These are phyloP conservation scores for Hydrotaea diabolus DNA, from an alignment of 2,888 invertebrate species.

Conservation along the genomic window DNA sequence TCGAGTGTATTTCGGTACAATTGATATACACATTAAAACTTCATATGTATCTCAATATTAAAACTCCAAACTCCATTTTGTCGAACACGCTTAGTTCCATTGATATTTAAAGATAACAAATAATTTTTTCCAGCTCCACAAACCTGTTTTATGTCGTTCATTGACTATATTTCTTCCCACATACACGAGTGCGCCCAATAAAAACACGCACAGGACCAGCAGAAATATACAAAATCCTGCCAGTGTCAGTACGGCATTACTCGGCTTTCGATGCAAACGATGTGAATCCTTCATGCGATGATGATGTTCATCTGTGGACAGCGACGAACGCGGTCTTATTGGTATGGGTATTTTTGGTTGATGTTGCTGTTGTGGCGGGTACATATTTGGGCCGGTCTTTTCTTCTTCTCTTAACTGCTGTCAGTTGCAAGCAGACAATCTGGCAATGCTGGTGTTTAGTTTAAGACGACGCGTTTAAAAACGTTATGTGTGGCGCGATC, in stretches of 20 bases:
- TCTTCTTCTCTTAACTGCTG: slow-evolving; percentile 37
- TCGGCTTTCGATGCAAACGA: slow-evolving; percentile 67
- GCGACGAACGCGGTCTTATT: slow-evolving; percentile 79
- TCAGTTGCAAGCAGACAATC: slow-evolving; percentile 17
- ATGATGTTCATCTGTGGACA: slow-evolving; percentile 79
- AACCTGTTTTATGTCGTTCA: slow-evolving; percentile 67
- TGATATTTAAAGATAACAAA: neutral
- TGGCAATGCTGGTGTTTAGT: slow-evolving; percentile 23
- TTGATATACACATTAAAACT: too few species aligned
- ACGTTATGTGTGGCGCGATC: neutral
- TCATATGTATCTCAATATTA: too few species aligned
- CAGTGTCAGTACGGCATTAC: slow-evolving; percentile 77
- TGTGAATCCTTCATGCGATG: slow-evolving; percentile 69
- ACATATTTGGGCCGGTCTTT: slow-evolving; percentile 72
- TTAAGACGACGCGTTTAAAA: slow-evolving; percentile 11
- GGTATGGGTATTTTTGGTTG: slow-evolving; percentile 71
- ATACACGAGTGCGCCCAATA: slow-evolving; percentile 78
- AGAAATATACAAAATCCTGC: slow-evolving; percentile 79
- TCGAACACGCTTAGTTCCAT: neutral
- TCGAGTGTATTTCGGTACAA: too few species aligned
- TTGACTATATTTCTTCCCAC: slow-evolving; percentile 78
- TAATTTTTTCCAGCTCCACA: neutral
- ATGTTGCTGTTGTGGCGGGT: slow-evolving; percentile 75
- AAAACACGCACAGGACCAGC: slow-evolving; percentile 77
- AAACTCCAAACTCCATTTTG: neutral